phyloP scores from a whole-genome alignment of 2,888 invertebrate genomes.

The Listrodromus nycthemerus region DNA sequence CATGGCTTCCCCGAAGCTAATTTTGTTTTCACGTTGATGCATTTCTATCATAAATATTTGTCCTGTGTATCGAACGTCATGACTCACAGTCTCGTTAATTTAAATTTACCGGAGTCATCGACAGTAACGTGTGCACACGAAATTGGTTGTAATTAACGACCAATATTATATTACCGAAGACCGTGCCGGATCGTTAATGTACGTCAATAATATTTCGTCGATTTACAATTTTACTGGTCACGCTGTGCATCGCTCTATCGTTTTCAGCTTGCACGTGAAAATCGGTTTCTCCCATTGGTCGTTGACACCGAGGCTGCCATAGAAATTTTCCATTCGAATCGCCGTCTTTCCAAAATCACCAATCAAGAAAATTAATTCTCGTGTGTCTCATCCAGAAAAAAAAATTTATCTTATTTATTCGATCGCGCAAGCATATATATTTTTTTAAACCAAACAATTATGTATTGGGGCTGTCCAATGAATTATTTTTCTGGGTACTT shows the following conservation, averaged over 20 bases:
- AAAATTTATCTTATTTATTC: no score
- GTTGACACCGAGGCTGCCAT: conserved; percentile 9
- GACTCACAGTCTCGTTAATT: background rate
- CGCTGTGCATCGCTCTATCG: background rate
- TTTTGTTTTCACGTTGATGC: background rate
- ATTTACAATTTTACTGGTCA: background rate
- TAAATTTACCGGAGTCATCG: background rate
- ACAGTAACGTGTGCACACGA: background rate
- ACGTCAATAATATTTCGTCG: background rate
- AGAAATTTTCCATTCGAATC: no score
- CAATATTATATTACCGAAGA: background rate
- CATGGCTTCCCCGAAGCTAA: background rate
- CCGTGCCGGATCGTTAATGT: background rate
- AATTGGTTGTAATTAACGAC: conserved; percentile 3
- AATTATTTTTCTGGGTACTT: no score
- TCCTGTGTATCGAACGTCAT: background rate
- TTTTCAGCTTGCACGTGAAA: background rate
- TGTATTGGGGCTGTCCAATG: no score
- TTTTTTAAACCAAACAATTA: no score
- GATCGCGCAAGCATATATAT: no score
- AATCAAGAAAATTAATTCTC: conserved; percentile 28
- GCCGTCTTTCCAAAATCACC: background rate
- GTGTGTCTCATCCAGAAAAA: background rate
- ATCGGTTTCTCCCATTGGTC: conserved; percentile 57
- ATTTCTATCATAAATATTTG: background rate